A percentile compares a stretch with the other conserved stretches of the same genome.
Evolutionary conservation across 2,797 vertebrate genomes (phyloP).

Genomic region (Hipposideros larvatus): DNA sequence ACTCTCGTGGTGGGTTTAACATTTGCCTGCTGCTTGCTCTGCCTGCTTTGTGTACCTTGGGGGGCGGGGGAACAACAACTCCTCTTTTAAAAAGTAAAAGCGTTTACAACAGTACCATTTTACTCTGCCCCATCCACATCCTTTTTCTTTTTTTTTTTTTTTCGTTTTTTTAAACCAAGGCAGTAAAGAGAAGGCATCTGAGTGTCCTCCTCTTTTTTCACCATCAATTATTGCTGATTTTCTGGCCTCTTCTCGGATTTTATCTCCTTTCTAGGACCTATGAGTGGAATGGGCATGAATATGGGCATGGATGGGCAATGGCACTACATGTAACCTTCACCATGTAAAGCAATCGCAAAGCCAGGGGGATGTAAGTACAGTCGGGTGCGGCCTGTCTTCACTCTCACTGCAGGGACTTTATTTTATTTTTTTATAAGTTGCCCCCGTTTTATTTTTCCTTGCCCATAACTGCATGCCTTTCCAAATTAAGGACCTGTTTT

Average conservation of each 20-base stretch:
- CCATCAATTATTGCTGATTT: slow-evolving; percentile 90
- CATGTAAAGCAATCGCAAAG: slow-evolving; percentile 96
- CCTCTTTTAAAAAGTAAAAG: slow-evolving; percentile 66
- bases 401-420: slow-evolving; percentile 82
- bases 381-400: slow-evolving; percentile 89
- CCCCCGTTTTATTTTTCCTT: slow-evolving; percentile 89
- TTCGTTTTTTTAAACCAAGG: slow-evolving; percentile 74
- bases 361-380: slow-evolving; percentile 99
- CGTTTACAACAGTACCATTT: slow-evolving; percentile 63
- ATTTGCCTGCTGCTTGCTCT: slow-evolving; percentile 86
- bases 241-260: slow-evolving; percentile 90
- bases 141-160: slow-evolving; percentile 66
- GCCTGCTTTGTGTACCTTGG: slow-evolving; percentile 85
- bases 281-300: slow-evolving; percentile 99
- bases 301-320: slow-evolving; percentile 99
- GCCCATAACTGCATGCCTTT: slow-evolving; percentile 91
- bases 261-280: slow-evolving; percentile 96
- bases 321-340: slow-evolving; percentile 99
- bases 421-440: slow-evolving; percentile 85
- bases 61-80: slow-evolving; percentile 63
- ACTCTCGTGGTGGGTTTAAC: slow-evolving; percentile 70
- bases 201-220: slow-evolving; percentile 84
- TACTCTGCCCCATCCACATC: slow-evolving; percentile 83
- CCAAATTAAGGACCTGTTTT: slow-evolving; percentile 90
- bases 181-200: slow-evolving; percentile 80